phyloP scores from a whole-genome alignment of 37 sponge, comb jelly and placozoan species.

The Hormiphora californensis region DNA sequence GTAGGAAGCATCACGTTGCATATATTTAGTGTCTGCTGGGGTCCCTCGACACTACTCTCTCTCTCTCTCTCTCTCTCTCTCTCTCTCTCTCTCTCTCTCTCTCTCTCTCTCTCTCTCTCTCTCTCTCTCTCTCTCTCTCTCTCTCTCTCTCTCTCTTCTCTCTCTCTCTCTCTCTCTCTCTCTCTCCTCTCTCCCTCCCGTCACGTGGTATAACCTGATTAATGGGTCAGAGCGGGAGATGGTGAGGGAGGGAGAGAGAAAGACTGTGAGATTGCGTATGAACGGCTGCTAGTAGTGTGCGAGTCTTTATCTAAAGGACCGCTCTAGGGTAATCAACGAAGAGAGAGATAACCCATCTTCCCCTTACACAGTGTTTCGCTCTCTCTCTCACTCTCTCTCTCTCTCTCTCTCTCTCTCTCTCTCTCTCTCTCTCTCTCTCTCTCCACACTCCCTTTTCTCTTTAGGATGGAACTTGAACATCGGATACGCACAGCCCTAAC shows the following conservation, averaged over 20 bases:
- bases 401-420: not conserved
- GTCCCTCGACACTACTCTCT: too few species aligned
- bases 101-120: not conserved
- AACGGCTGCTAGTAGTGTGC: too few species aligned
- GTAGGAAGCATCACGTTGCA: too few species aligned
- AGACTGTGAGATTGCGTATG: too few species aligned
- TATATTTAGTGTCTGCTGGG: too few species aligned
- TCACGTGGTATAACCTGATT: not conserved
- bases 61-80: too few species aligned
- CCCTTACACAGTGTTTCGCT: not conserved
- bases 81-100: not conserved
- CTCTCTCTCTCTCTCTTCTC: not conserved
- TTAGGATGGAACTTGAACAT: slow-evolving; percentile 28
- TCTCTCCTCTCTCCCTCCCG: not conserved
- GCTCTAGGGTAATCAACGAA: too few species aligned
- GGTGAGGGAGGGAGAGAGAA: too few species aligned
- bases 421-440: not conserved
- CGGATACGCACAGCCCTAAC: slow-evolving; percentile 43
- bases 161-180: not conserved
- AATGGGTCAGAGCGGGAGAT: too few species aligned
- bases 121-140: not conserved
- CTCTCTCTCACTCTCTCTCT: not conserved
- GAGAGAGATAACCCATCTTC: too few species aligned
- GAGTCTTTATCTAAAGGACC: too few species aligned
- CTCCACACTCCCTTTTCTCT: not conserved